Base-by-base conservation (phyloP, 1,140 invertebrate genomes). In the Drosophila littoralis region DNA sequence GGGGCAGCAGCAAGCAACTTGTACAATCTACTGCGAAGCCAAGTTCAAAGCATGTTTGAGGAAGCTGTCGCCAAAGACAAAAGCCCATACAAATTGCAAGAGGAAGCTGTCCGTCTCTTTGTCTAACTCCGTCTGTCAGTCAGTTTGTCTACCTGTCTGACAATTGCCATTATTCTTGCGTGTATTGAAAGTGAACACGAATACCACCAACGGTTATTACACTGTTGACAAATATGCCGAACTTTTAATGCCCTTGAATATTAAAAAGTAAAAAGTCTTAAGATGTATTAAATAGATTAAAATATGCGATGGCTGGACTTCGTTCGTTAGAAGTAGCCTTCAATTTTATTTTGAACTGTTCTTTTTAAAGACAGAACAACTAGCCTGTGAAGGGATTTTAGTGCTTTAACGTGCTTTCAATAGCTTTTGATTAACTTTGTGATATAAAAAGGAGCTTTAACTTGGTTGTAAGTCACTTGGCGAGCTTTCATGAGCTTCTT, bases 51-150 rank as follows among this genome's bases (percentile, higher is more conserved):
- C 83, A 28, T 86, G 83, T 79, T 74, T 89, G 84, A 88, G 83
- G 83, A 88, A 88, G 83, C 83, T 88, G 83, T 88, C 83, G 83
- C 79, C 84, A 83, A 61, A 89, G 69, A 88, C 84, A 88, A 88
- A 78, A 58, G 55, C 45, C 76, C 72, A 71, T 80, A 89, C 83
- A 88, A 88, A 83, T 88, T 77, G 83, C 65, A 57, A 45, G 55
- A 68, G 83, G 82, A 88, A 86, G 83, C 83, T 75, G 82, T 67
- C 66, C 59, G 64, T 70, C 68, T 68, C 42, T 35, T 54, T 70
- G 79, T 48, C 73, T 43, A 13, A 1, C 43, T 46, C 43, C 42
- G 64, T 55, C 40, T 45, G 63, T 67, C 45, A 38, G 13, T 17
- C 66, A 38, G 46, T 66, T 66, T 79, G 66, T 68, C 72, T 76